Conservation (phyloP, 2,888 invertebrate genomes). For the Drosophila tanythrix region DNA sequence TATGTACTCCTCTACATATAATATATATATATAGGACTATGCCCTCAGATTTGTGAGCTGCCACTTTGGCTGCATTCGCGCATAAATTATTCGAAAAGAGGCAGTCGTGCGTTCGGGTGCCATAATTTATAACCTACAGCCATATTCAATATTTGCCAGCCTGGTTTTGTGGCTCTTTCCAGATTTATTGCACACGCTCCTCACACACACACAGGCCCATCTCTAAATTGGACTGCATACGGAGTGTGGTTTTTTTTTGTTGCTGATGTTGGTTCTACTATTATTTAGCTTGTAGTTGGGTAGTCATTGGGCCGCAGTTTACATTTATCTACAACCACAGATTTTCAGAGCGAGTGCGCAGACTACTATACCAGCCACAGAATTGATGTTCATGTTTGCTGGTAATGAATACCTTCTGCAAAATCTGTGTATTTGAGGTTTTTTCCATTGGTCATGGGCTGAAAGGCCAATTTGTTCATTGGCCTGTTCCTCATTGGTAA, state of each 20-base stretch:
- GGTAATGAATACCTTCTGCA: constrained; percentile 69
- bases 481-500: constrained; percentile 18
- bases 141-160: constrained; percentile 78
- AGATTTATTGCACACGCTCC: constrained; percentile 65
- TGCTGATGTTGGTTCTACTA: constrained; percentile 47
- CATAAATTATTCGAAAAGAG: constrained; percentile 69
- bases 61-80: constrained; percentile 52
- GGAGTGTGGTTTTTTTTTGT: constrained; percentile 26
- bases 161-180: constrained; percentile 43
- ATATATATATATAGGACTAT: background rate
- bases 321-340: constrained; percentile 62
- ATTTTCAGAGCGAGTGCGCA: constrained; percentile 4
- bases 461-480: constrained; percentile 46
- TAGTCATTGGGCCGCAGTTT: constrained; percentile 65
- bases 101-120: constrained; percentile 61
- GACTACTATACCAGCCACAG: constrained; percentile 49
- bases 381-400: constrained; percentile 68
- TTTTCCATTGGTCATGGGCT: constrained; percentile 19
- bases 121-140: constrained; percentile 78
- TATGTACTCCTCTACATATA: background rate
- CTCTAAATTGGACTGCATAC: constrained; percentile 31
- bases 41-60: constrained; percentile 6
- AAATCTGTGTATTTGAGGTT: constrained; percentile 48
- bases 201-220: constrained; percentile 12
- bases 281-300: constrained; percentile 69